Conservation (phyloP, 2,888 invertebrate species). For the Sphaeridia pumilis region DNA sequence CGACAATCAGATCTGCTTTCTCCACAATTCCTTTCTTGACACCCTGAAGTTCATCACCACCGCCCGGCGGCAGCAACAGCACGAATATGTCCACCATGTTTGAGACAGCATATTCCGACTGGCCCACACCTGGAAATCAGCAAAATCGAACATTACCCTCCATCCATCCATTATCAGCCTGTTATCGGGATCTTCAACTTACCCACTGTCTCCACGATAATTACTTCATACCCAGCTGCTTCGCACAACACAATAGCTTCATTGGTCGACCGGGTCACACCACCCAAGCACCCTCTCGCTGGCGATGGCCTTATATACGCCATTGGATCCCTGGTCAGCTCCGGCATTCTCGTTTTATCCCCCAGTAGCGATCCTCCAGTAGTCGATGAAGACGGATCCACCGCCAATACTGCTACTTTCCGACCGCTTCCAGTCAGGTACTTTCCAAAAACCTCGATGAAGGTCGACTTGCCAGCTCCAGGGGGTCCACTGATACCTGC, state of each 20-base stretch:
- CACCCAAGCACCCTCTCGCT: slow-evolving; percentile 45
- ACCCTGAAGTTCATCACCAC: slow-evolving; percentile 49
- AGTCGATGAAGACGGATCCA: slow-evolving; percentile 48
- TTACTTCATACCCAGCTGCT: slow-evolving; percentile 47
- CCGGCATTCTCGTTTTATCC: slow-evolving; percentile 50
- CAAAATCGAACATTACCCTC: no score
- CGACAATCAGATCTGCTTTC: slow-evolving; percentile 43
- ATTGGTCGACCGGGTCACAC: slow-evolving; percentile 46
- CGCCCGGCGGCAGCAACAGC: slow-evolving; percentile 48
- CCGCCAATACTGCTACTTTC: slow-evolving; percentile 47
- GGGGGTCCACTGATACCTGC: slow-evolving; percentile 48
- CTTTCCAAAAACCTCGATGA: slow-evolving; percentile 48
- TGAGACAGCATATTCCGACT: slow-evolving; percentile 46
- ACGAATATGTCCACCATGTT: slow-evolving; percentile 50
- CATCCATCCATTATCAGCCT: no score
- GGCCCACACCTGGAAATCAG: slow-evolving; percentile 44
- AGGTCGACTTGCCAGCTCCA: slow-evolving; percentile 52
- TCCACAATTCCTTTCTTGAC: slow-evolving; percentile 50
- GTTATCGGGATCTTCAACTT: no score
- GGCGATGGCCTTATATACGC: slow-evolving; percentile 50
- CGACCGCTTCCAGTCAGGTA: slow-evolving; percentile 42
- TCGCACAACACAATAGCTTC: slow-evolving; percentile 49
- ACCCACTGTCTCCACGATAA: slow-evolving; percentile 51
- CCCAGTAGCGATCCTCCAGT: slow-evolving; percentile 48
- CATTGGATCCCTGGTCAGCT: slow-evolving; percentile 44